These are phyloP conservation scores for Spinibarbus caldwelli DNA, from an alignment of 2,797 vertebrate species.

Conservation along the genomic window DNA sequence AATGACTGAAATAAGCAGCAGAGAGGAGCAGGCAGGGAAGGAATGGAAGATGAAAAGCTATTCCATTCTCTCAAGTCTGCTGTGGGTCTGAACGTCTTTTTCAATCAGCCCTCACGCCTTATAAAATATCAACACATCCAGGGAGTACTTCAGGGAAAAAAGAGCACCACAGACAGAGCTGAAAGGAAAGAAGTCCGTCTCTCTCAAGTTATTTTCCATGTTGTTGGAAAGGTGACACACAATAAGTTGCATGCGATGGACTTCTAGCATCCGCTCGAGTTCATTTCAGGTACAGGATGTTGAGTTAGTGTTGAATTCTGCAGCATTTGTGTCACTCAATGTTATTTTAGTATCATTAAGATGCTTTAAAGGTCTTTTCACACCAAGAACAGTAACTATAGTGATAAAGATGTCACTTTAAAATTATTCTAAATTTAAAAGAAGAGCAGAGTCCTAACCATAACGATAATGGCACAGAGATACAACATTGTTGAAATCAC, in stretches of 20 bases:
- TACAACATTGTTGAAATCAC: neutral
- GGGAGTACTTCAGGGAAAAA: neutral
- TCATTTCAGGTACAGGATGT: neutral
- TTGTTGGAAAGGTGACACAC: neutral
- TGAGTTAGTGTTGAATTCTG: neutral
- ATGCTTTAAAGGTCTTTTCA: neutral
- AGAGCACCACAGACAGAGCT: neutral
- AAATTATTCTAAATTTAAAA: too few species aligned
- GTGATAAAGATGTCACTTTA: too few species aligned
- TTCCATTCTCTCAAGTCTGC: slow-evolving; percentile 43
- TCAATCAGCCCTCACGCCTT: slow-evolving; percentile 39
- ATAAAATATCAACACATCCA: slow-evolving; percentile 41
- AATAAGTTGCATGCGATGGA: neutral
- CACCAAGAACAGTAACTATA: neutral
- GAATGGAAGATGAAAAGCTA: slow-evolving; percentile 39
- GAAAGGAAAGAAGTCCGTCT: neutral
- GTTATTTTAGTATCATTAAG: neutral
- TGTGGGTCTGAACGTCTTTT: slow-evolving; percentile 46
- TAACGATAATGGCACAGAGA: too few species aligned
- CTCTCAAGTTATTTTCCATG: neutral
- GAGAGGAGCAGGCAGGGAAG: slow-evolving; percentile 6
- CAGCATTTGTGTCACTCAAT: neutral
- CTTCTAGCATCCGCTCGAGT: neutral
- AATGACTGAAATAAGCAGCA: slow-evolving; percentile 38
- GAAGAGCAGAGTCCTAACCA: too few species aligned